Conservation (phyloP, 2,797 vertebrate genomes). For the Prunella strophiata region DNA sequence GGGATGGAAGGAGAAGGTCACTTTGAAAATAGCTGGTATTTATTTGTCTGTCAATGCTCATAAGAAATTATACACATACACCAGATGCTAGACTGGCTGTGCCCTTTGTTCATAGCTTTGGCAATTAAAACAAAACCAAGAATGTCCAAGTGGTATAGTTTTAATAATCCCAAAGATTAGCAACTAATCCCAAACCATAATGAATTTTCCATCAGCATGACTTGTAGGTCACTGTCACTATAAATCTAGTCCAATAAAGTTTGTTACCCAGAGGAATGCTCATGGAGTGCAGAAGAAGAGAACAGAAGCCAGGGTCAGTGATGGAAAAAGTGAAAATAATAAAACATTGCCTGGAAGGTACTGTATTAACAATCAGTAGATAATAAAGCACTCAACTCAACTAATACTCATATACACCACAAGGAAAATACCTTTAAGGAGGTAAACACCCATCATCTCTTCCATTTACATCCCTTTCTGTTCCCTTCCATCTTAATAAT, state of each 20-base stretch:
- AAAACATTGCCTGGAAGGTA: not conserved
- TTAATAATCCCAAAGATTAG: conserved; percentile 60
- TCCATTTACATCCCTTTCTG: not conserved
- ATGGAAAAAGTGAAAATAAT: not conserved
- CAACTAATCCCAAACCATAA: conserved; percentile 57
- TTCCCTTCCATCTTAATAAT: not conserved
- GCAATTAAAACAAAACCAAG: conserved; percentile 58
- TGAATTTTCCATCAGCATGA: conserved; percentile 63
- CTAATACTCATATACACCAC: not conserved
- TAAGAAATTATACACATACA: conserved; percentile 3
- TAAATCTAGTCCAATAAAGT: conserved; percentile 17
- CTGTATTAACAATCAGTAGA: not conserved
- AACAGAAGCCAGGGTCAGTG: not conserved
- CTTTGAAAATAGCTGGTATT: conserved; percentile 46
- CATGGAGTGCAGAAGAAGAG: not conserved
- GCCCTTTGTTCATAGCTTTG: conserved; percentile 35
- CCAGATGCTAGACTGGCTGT: conserved; percentile 37
- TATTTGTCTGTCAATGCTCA: conserved; percentile 42
- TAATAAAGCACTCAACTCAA: not conserved
- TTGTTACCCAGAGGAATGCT: conserved; percentile 16
- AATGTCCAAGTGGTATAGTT: conserved; percentile 31
- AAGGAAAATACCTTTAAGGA: not conserved
- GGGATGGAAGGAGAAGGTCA: conserved; percentile 51
- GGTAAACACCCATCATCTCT: not conserved
- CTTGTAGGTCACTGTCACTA: conserved; percentile 13